These are phyloP conservation scores for Grammomys surdaster DNA, from an alignment of 2,113 vertebrate species.

Conservation along the genomic window DNA sequence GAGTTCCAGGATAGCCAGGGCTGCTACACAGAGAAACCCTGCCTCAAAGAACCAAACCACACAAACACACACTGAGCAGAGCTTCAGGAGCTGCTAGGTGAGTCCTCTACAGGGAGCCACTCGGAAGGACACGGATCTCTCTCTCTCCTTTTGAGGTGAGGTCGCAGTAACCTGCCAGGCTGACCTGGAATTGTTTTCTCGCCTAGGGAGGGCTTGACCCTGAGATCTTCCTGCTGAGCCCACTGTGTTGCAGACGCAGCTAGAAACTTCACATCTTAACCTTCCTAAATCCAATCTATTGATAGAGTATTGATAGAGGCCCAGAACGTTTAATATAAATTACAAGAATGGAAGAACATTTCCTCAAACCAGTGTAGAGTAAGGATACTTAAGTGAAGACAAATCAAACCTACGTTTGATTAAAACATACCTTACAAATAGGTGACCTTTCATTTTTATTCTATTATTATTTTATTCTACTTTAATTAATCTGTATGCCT, in stretches of 20 bases:
- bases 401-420: background rate
- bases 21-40: background rate
- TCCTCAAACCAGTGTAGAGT: conserved; percentile 45
- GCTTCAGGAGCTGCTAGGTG: background rate
- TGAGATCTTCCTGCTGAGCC: background rate
- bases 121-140: background rate
- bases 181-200: background rate
- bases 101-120: background rate
- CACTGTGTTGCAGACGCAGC: background rate
- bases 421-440: background rate
- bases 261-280: background rate
- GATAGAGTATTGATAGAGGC: background rate
- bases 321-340: background rate
- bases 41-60: background rate
- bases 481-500: background rate
- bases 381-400: background rate
- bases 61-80: background rate
- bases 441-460: background rate
- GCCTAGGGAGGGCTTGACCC: background rate
- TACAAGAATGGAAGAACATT: conserved; percentile 6
- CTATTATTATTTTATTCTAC: background rate
- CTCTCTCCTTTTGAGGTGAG: background rate
- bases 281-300: background rate
- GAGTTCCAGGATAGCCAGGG: background rate
- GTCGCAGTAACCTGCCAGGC: background rate